These are phyloP conservation scores for Geophilus truncorum DNA, from an alignment of 2,888 invertebrate species.

Conservation along the genomic window DNA sequence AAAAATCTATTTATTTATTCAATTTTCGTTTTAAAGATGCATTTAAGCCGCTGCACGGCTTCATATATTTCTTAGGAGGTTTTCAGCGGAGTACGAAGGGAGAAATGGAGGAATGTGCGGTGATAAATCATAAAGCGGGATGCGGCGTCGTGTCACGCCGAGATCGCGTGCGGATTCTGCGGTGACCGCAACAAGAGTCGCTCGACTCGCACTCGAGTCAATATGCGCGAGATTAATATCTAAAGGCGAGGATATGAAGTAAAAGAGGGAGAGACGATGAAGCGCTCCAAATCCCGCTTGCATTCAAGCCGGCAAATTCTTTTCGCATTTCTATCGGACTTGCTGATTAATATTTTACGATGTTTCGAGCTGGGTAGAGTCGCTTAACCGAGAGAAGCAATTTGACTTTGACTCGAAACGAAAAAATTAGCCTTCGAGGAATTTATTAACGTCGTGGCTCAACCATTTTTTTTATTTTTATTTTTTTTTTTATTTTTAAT, in stretches of 20 bases:
- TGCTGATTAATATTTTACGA: constrained; percentile 6
- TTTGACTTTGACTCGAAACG: neutral
- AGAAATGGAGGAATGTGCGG: neutral
- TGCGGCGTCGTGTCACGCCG: neutral
- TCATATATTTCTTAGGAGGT: too few relatives aligned
- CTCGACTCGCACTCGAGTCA: neutral
- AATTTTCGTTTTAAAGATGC: too few relatives aligned
- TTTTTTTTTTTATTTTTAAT: neutral
- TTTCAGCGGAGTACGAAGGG: too few relatives aligned
- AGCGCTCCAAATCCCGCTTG: constrained; percentile 9
- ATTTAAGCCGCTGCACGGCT: too few relatives aligned
- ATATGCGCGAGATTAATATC: constrained; percentile 13
- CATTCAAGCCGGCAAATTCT: constrained; percentile 11
- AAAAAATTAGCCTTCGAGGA: neutral
- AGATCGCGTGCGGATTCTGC: neutral
- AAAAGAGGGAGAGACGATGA: neutral
- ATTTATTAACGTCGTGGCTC: too few relatives aligned
- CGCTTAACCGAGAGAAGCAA: neutral
- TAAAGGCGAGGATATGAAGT: constrained; percentile 12
- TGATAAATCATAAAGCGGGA: neutral
- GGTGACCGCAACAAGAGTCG: constrained; percentile 1
- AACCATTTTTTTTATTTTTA: neutral
- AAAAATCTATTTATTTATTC: neutral
- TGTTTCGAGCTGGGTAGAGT: neutral
- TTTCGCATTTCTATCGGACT: neutral